Base-by-base conservation (phyloP, 2,797 vertebrate genomes). In the Myotis vivesi region DNA sequence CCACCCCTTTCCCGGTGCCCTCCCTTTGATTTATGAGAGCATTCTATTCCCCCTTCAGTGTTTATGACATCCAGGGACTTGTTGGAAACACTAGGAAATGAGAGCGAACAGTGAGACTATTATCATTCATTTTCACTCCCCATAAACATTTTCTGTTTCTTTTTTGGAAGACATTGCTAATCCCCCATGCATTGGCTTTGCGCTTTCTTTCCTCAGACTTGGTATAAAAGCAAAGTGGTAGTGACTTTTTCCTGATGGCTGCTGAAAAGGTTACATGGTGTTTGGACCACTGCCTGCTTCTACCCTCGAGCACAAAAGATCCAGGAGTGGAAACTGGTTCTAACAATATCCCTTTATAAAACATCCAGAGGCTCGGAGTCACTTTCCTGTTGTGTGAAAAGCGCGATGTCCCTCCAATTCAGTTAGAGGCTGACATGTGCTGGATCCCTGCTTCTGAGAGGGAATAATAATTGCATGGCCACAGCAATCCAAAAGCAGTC, bases 61-160 rank as follows among this genome's bases (percentile, higher is more conserved):
- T 97, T 97, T 88, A 94, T 87, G 88, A 87, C 87, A 66, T 76
- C 46, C 79, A 62, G 66, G 79, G 82, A 91, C 86, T 82, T 90
- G 69, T 93, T 86, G 0, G 49, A 77, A 73, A 85, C 36, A 28
- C 1, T 20, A 92, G 91, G 95, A 96, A 97, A 94, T 93, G 79
- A 97, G 92, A 91, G 92, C n/a, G 86, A 96, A 95, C 94, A 86
- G 93, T 76, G 95, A 96, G 57, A 88, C 90, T 53, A 87, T 97
- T 95, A 94, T 76, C 92, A 49, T 94, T 95, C 90, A 93, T 95
- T 94, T 95, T 97, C 95, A 86, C 95, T 97, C 93, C 95, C 79
- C 94, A 94, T 97, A 96, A 96, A 94, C 88, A 93, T 97, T 80
- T 76, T 92, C 82, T 95, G 57, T 93, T 92, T 94, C 79, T 91